phyloP scores from a whole-genome alignment of 2,113 vertebrate species.

The Oxygymnocypris stewartii region DNA sequence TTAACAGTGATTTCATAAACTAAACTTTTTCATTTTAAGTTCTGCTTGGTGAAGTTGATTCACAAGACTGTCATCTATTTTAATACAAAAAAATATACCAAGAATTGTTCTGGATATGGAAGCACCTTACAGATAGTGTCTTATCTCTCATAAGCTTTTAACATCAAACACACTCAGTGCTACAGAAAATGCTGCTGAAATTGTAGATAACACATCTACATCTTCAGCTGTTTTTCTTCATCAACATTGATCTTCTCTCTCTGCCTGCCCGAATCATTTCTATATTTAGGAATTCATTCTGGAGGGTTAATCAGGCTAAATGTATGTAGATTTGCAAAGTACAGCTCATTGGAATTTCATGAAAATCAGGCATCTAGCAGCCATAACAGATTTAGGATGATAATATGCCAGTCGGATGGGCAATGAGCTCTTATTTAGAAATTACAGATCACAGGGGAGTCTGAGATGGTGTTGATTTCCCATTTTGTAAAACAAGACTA shows the following conservation, averaged over 20 bases:
- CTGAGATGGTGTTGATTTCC: not conserved
- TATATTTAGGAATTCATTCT: conserved; percentile 51
- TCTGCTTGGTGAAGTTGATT: not conserved
- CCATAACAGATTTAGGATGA: conserved; percentile 43
- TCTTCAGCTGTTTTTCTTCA: not conserved
- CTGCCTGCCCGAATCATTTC: conserved; percentile 7
- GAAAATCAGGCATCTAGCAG: conserved; percentile 44
- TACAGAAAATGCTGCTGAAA: not conserved
- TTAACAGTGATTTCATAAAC: not conserved
- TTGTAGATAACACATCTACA: not conserved
- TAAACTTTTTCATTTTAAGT: not conserved
- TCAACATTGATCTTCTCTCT: not conserved
- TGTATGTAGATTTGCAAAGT: conserved; percentile 56
- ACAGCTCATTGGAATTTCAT: conserved; percentile 54
- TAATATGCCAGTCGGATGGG: conserved; percentile 43
- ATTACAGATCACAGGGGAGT: conserved; percentile 8
- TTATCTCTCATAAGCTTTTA: not conserved
- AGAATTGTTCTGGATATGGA: not conserved
- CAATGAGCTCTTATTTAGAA: conserved; percentile 48
- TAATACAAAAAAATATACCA: not conserved
- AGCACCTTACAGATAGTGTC: not conserved
- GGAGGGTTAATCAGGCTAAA: conserved; percentile 55
- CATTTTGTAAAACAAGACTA: not conserved
- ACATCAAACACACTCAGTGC: not conserved
- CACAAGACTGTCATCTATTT: not conserved